Evolutionary conservation across 2,888 invertebrate species (phyloP).

Genomic region (Hydrotaea cyrtoneurina): DNA sequence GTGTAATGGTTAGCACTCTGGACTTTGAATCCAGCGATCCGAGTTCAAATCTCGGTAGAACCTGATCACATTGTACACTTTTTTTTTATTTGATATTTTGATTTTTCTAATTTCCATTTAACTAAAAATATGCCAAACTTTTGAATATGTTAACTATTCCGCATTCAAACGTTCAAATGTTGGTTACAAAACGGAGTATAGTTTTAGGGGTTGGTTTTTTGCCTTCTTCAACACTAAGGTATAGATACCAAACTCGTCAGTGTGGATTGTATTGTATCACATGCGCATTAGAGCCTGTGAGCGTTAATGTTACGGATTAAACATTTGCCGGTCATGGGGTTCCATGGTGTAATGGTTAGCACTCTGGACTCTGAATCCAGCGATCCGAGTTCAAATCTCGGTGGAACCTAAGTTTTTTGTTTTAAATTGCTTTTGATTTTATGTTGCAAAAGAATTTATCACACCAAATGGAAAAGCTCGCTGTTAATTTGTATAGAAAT

Average conservation of each 20-base stretch:
- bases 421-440: neutral
- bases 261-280: constrained; percentile 42
- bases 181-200: neutral
- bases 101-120: no score
- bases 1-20: constrained; percentile 77
- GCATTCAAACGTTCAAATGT: neutral
- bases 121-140: no score
- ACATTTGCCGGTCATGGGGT: constrained; percentile 66
- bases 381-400: constrained; percentile 79
- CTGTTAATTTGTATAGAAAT: no score
- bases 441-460: no score
- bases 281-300: constrained; percentile 36
- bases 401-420: constrained; percentile 73
- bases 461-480: no score
- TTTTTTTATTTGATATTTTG: no score
- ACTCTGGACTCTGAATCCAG: constrained; percentile 80
- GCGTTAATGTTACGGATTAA: neutral
- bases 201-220: constrained; percentile 41
- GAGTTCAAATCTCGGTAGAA: constrained; percentile 82
- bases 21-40: constrained; percentile 80
- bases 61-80: constrained; percentile 74
- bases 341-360: constrained; percentile 79
- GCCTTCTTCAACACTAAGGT: neutral
- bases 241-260: no score
- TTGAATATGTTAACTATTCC: no score